Evolutionary conservation across 1,140 invertebrate species (phyloP).

Genomic region (Rhagoletis pomonella): DNA sequence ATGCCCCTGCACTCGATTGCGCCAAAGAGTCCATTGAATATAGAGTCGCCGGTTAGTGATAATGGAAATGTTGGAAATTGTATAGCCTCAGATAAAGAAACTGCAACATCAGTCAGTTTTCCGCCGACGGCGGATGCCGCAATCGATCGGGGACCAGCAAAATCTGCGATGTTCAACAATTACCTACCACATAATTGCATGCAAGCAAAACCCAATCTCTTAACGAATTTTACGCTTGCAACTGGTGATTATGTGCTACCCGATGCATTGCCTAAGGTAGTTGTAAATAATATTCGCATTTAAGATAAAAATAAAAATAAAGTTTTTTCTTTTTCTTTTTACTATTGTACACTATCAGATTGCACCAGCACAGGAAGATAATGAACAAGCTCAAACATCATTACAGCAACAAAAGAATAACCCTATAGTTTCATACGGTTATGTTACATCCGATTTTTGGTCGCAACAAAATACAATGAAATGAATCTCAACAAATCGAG

Average conservation of each 20-base stretch:
- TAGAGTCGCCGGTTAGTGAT: background rate
- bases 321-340: background rate
- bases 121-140: background rate
- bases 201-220: background rate
- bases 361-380: background rate
- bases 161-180: background rate
- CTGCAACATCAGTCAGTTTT: background rate
- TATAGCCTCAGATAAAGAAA: background rate
- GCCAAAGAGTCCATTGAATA: background rate
- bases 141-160: background rate
- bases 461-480: background rate
- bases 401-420: background rate
- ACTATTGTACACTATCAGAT: background rate
- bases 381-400: background rate
- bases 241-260: constrained; percentile 10
- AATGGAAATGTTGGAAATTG: background rate
- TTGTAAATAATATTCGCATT: too few relatives aligned
- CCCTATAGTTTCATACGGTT: constrained; percentile 23
- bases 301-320: background rate
- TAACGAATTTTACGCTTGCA: constrained; percentile 3
- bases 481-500: background rate
- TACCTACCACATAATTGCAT: background rate
- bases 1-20: background rate
- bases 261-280: background rate
- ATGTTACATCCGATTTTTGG: constrained; percentile 35